These are phyloP conservation scores for Marmota monax DNA, from an alignment of 2,113 vertebrate species.

Conservation along the genomic window DNA sequence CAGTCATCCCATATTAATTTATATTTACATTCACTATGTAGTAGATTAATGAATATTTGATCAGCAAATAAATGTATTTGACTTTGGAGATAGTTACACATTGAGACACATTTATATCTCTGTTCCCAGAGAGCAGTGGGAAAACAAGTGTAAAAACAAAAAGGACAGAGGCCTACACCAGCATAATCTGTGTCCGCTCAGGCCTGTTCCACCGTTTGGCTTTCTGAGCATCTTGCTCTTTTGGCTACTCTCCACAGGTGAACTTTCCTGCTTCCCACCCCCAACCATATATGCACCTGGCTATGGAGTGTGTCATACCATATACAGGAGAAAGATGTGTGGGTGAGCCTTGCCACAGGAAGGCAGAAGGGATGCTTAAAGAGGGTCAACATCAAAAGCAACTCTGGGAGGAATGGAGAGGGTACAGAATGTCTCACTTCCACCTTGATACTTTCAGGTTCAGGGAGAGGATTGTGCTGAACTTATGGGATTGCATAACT, in stretches of 20 bases:
- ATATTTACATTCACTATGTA: conserved; percentile 28
- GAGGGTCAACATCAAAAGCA: not conserved
- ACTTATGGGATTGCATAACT: conserved; percentile 88
- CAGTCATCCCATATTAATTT: not conserved
- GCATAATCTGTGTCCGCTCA: not conserved
- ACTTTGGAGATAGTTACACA: conserved; percentile 49
- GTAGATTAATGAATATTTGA: conserved; percentile 37
- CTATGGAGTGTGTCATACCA: not conserved
- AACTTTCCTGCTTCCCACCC: not conserved
- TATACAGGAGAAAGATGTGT: not conserved
- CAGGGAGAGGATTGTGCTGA: conserved; percentile 88
- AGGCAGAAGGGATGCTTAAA: not conserved
- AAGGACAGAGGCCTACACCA: not conserved
- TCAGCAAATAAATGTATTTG: not conserved
- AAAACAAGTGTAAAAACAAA: conserved; percentile 39
- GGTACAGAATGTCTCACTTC: conserved; percentile 36
- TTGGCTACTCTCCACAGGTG: not conserved
- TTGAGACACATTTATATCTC: not conserved
- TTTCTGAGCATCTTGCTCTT: not conserved
- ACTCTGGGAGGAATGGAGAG: not conserved
- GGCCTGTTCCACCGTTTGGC: not conserved
- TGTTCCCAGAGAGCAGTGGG: not conserved
- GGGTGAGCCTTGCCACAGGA: not conserved
- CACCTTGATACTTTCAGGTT: conserved; percentile 84
- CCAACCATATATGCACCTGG: not conserved